Base-by-base conservation (phyloP, 2,113 vertebrate genomes). In the Bujurquina vittata region DNA sequence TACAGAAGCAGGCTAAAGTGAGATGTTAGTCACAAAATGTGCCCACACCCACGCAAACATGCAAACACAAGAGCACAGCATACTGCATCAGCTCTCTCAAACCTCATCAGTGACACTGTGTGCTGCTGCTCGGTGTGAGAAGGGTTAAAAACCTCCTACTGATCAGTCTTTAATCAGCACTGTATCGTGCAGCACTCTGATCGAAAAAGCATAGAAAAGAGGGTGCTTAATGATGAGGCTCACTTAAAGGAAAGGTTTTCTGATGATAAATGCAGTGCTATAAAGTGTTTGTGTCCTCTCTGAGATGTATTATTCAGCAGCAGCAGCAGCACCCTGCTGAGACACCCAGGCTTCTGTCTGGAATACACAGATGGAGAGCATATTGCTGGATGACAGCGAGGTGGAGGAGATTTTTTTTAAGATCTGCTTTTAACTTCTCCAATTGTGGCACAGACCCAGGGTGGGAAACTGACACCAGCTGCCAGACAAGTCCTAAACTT, bases 301-400 rank as follows among this genome's bases (percentile, higher is more conserved):
- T 76, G 15, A 55, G 75, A 84, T 87, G 74, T 14, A 86, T 93
- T 88, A 89, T 91, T 93, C 61, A 93, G 5, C 85, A 78, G 83
- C 75, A 61, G 52, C 55, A 29, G 9, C 75, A 74, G 78, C 76
- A 78, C 61, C 52, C 76, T 23, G 84, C 40, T 61, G 82, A 17
- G 80, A 80, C 67, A 78, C 81, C 62, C 59, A 55, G 46, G 43
- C 46, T 46, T 2, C 75, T 59, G 46, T 65, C 60, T 81, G 77
- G 58, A 69, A 86, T 33, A 77, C 56, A 85, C 81, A 91, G 77
- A 90, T 85, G 77, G 83, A 29, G 79, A 87, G 59, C 83, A 49
- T 88, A 92, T 89, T 84, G 84, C 62, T 75, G 7, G 18, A 80
- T 3, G 33, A 20, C 0, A 1, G 75, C 0, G 46, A 72, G 37